Conservation (phyloP, 2,113 vertebrate species). For the Eretmochelys imbricata region DNA sequence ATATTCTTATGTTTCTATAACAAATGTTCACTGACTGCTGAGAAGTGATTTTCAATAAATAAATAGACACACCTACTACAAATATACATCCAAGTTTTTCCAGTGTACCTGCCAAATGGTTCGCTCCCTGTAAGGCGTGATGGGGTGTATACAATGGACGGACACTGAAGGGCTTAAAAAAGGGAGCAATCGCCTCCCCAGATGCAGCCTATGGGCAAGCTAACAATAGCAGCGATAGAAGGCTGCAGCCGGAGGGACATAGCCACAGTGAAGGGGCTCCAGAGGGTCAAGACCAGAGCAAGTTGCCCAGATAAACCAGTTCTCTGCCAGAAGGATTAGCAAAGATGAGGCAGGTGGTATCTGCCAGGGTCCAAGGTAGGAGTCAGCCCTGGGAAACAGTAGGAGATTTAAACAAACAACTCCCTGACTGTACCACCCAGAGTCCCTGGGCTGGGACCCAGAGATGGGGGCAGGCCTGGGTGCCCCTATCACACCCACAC, state of each 20-base stretch:
- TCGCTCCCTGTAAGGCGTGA: not conserved
- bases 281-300: not conserved
- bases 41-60: fast-evolving
- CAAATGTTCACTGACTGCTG: not conserved
- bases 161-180: not conserved
- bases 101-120: not conserved
- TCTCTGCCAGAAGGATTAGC: not conserved
- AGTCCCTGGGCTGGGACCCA: too few species aligned
- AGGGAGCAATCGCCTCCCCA: not conserved
- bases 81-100: not conserved
- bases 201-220: not conserved
- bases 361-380: not conserved
- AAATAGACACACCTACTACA: not conserved
- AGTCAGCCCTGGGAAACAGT: not conserved
- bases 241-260: not conserved
- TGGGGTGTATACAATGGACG: not conserved
- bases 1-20: not conserved
- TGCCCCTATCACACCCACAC: too few species aligned
- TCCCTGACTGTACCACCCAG: too few species aligned
- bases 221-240: not conserved
- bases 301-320: not conserved
- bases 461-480: too few species aligned
- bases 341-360: not conserved
- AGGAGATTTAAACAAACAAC: too few species aligned
- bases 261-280: not conserved